A percentile compares a stretch with the other conserved stretches of the same genome.
Conservation (phyloP, 2,113 vertebrate genomes). For the Caracal caracal region DNA sequence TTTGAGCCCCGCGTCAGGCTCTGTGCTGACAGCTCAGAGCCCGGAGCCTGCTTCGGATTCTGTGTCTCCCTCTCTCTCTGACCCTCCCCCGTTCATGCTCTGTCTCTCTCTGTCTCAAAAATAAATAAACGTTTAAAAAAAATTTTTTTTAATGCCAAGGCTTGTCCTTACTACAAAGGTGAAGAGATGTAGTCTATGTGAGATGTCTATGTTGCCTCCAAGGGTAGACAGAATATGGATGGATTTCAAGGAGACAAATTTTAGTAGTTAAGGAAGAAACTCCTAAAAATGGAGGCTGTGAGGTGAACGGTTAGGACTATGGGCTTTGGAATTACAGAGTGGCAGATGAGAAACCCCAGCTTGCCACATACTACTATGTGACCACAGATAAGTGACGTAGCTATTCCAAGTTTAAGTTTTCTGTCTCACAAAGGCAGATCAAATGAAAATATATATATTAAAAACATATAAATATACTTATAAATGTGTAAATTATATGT, state of each 20-base stretch:
- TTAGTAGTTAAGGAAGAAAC: conserved; percentile 22
- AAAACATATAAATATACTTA: background rate
- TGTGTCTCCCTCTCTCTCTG: too few species aligned
- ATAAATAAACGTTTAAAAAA: too few species aligned
- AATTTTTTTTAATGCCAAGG: conserved; percentile 1
- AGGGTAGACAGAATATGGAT: background rate
- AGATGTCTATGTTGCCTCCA: background rate
- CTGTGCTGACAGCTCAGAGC: too few species aligned
- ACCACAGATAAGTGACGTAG: background rate
- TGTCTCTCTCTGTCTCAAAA: too few species aligned
- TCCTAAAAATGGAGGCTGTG: background rate
- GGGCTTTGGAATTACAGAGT: background rate
- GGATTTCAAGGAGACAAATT: background rate
- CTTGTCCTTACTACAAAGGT: background rate
- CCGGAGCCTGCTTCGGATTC: too few species aligned
- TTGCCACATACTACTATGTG: background rate
- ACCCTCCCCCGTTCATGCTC: too few species aligned
- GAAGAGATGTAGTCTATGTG: background rate
- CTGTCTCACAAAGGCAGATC: background rate
- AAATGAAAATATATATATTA: background rate
- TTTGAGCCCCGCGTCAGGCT: too few species aligned
- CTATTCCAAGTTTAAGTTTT: background rate
- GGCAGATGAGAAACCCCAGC: background rate
- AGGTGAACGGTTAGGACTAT: background rate
- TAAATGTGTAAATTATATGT: background rate